A percentile compares a stretch with the other conserved stretches of the same genome.
phyloP scores from a whole-genome alignment of 1,140 invertebrate genomes.

The Caenorhabditis inopinata region DNA sequence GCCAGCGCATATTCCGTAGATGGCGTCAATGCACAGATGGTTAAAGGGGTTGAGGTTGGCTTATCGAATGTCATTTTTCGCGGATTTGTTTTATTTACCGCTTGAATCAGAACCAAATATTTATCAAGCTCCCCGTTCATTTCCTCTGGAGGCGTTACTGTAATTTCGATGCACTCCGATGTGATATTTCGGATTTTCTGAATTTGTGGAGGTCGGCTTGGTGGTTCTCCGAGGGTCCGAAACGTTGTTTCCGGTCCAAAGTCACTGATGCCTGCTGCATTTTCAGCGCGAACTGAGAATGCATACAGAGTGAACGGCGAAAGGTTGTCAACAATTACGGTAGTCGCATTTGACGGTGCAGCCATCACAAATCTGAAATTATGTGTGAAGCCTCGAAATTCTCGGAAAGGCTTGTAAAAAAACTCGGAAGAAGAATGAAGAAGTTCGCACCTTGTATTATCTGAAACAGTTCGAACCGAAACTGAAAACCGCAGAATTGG shows the following conservation, averaged over 20 bases:
- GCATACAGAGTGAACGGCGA: constrained; percentile 31
- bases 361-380: constrained; percentile 37
- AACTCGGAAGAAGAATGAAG: no score
- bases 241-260: constrained; percentile 61
- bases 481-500: constrained; percentile 59
- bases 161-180: constrained; percentile 52
- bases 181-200: constrained; percentile 50
- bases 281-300: constrained; percentile 62
- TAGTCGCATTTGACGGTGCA: constrained; percentile 41
- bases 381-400: background rate
- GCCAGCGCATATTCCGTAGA: constrained; percentile 43
- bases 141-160: constrained; percentile 6
- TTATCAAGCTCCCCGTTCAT: constrained; percentile 36
- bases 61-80: constrained; percentile 16
- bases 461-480: constrained; percentile 46
- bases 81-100: background rate
- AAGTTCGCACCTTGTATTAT: background rate
- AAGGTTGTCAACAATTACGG: constrained; percentile 41
- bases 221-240: constrained; percentile 57
- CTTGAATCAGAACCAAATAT: constrained; percentile 29
- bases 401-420: no score
- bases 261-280: constrained; percentile 59
- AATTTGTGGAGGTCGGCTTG: constrained; percentile 53
- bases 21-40: constrained; percentile 34
- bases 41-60: constrained; percentile 12